A percentile compares a stretch with the other conserved stretches of the same genome.
These are phyloP conservation scores for Gisinianus flammeolus DNA, from an alignment of 2,888 invertebrate genomes.

Conservation along the genomic window DNA sequence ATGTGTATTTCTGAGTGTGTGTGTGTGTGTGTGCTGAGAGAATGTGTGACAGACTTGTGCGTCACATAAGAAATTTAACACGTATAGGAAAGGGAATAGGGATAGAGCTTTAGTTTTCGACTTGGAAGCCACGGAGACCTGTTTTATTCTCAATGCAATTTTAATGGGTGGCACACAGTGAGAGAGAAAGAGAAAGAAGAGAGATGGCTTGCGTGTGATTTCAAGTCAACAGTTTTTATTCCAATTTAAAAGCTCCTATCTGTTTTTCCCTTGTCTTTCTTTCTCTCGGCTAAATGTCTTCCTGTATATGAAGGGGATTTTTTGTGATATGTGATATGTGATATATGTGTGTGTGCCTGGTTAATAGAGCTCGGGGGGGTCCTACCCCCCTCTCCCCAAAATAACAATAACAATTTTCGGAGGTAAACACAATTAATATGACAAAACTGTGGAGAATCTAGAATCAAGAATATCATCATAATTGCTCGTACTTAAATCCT, in stretches of 20 bases:
- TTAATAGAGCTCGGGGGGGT: no score
- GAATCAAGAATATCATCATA: no score
- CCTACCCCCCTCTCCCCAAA: no score
- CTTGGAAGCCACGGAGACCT: background rate
- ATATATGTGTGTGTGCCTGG: no score
- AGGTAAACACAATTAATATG: background rate
- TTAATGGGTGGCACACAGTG: background rate
- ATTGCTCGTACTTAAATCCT: no score
- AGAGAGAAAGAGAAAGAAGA: no score
- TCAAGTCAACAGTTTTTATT: background rate
- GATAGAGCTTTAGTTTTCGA: background rate
- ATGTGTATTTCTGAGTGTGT: no score
- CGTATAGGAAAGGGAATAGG: background rate
- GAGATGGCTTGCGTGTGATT: background rate
- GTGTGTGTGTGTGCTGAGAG: no score
- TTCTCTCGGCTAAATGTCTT: background rate
- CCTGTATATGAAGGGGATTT: no score
- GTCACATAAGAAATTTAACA: background rate
- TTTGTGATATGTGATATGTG: no score
- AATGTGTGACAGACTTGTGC: no score
- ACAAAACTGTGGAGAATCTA: background rate
- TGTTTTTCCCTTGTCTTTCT: background rate
- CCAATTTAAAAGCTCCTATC: background rate
- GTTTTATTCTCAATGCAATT: background rate
- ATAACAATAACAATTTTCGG: background rate